Base-by-base conservation (phyloP, 23 tunicate genomes). In the Aplidium turbinatum region DNA sequence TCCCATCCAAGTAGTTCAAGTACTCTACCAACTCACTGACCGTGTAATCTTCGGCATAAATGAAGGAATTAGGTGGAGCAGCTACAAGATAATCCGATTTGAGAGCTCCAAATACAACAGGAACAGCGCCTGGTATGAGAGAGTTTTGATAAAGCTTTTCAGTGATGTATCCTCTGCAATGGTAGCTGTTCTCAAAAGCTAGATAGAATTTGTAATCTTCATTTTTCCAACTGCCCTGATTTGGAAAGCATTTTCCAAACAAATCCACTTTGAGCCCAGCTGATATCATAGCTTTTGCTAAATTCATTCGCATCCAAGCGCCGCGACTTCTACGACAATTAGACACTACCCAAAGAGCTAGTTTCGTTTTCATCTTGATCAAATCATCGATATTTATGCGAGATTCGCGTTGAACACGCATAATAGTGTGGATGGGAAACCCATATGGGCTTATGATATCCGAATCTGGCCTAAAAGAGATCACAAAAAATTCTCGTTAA, bases 301-400 rank as follows among this genome's bases (percentile, higher is more conserved):
- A 78, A 22, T 77, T 72, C 85, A 62, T 58, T 46, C 97, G 50
- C 24, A 28, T 57, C 35, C 4, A 30, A 1, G 97, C 89, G 4
- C 91, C 91, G 3, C 31, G n/a, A n/a, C 81, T 84, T 13, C 36
- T n/a, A 16, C 38, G 54, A 47, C 97, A 90, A 35, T 90, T 90
- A 18, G 78, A 64, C 0, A 78, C 92, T 1, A 71, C 50, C 92
- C 92, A 85, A 23, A 73, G 11, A 1, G 92, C 85, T 25, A 78
- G 16, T 6, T 56, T 51, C 5, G 19, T 19, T 26, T 85, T 78
- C n/a, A 30, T 34, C 48, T 68, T 45, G 1, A 76, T 31, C 26
- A 69, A 1, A 2, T 70, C 68, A 56, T 80, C n/a, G n/a, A n/a
- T n/a, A n/a, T n/a, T n/a, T n/a, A n/a, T n/a, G n/a, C n/a, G n/a